A percentile compares a stretch with the other conserved stretches of the same genome.
These are phyloP conservation scores for Vanacampus margaritifer DNA, from an alignment of 2,113 vertebrate species.

Conservation along the genomic window DNA sequence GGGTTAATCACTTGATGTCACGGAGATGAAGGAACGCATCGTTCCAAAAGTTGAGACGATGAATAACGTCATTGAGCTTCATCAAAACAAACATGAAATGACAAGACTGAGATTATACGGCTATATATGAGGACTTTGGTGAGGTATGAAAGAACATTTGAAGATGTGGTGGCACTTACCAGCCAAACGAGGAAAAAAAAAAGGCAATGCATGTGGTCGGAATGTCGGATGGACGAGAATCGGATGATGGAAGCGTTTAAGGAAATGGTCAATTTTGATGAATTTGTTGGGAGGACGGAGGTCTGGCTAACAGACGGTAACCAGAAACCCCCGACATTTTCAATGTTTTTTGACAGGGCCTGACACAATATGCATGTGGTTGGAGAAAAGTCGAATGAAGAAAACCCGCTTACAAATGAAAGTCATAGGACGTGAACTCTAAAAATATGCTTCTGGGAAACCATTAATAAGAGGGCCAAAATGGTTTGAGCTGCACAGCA, in stretches of 20 bases:
- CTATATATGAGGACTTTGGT: constrained; percentile 17
- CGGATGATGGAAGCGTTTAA: constrained; percentile 44
- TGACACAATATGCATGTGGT: neutral
- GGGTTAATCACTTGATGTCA: constrained; percentile 18
- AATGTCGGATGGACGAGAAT: constrained; percentile 22
- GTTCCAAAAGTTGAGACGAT: constrained; percentile 1
- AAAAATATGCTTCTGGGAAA: constrained; percentile 40
- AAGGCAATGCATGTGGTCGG: constrained; percentile 35
- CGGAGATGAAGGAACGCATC: constrained; percentile 12
- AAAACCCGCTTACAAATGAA: neutral
- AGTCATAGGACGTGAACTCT: neutral
- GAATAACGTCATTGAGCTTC: constrained; percentile 14
- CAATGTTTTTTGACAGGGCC: neutral
- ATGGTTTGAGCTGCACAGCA: neutral
- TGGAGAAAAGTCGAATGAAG: neutral
- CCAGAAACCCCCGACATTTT: constrained; percentile 13
- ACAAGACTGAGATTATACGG: constrained; percentile 29
- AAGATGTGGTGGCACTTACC: constrained; percentile 6
- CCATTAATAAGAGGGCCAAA: constrained; percentile 26
- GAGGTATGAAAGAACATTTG: constrained; percentile 29
- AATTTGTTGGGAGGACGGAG: constrained; percentile 38
- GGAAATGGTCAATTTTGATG: constrained; percentile 41
- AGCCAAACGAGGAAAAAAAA: constrained; percentile 1
- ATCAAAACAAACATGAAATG: constrained; percentile 24
- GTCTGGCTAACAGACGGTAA: constrained; percentile 24